Evolutionary conservation across 2,113 vertebrate species (phyloP).

Genomic region (Hemicordylus capensis): DNA sequence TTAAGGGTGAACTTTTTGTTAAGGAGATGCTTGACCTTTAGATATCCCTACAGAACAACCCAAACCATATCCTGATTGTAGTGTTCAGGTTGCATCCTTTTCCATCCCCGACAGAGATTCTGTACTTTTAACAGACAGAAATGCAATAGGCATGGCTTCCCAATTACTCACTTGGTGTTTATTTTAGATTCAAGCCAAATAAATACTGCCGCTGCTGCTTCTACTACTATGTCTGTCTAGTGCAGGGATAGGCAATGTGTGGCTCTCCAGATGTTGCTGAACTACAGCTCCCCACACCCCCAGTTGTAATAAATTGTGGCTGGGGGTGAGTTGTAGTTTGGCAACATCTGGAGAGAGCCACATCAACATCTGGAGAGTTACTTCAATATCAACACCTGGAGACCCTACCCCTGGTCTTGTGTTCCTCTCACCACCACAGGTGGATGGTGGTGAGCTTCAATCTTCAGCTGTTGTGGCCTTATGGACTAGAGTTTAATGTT

Average conservation of each 20-base stretch:
- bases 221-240: neutral
- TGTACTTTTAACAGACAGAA: neutral
- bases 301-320: too few species aligned
- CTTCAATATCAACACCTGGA: too few species aligned
- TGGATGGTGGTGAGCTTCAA: too few species aligned
- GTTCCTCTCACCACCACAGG: neutral
- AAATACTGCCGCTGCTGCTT: neutral
- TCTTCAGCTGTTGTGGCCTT: neutral
- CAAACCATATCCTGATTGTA: neutral
- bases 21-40: neutral
- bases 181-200: neutral
- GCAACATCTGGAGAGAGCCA: too few species aligned
- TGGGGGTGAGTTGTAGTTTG: too few species aligned
- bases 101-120: neutral
- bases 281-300: too few species aligned
- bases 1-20: neutral
- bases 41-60: neutral
- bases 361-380: too few species aligned
- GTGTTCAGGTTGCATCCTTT: neutral
- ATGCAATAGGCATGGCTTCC: neutral
- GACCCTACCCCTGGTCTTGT: too few species aligned
- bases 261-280: too few species aligned
- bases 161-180: neutral
- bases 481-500: too few species aligned
- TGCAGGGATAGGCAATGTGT: too few species aligned